Evolutionary conservation across 1,140 invertebrate genomes (phyloP), one percentile per base, ranked within the genome.

Genomic region (Delia radicum): DNA sequence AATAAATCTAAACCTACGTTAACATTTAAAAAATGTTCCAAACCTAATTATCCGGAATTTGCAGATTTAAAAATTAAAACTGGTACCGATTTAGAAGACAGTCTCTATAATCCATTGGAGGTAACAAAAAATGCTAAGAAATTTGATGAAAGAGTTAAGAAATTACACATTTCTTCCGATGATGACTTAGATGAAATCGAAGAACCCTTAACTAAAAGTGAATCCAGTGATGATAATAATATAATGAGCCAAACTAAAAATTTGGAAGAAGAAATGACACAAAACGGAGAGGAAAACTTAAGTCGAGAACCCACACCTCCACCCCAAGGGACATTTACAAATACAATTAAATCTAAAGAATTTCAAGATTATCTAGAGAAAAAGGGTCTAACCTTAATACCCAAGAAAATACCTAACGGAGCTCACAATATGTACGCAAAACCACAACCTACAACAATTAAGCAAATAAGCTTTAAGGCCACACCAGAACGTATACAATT

Each of bases 121-220:
- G 85, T 86, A 2, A 80, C 80, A 37, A 82, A 81, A 33, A 86
- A 86, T 74, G 85, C 85, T 8, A 84, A 84, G 74, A 85, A 83
- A 55, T 86, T 86, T 24, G 85, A 86, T 73, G 84, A 82, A 26
- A 75, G 85, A 13, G 82, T 86, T 0, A 86, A 85, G 72, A 85
- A 82, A 46, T 65, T 86, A 8, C 79, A 84, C 24, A 84, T 86
- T n/a, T 80, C 79, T 27, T 86, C 82, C 5, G 84, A 86, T 62
- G 85, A 85, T 74, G 85, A 86, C 74, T 67, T 85, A 2, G 85
- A 86, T 24, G 85, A 86, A 4, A 83, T 86, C 12, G 83, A 83
- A 69, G 82, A 82, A 7, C 80, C 81, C 2, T 61, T 84, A 65
- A 85, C 82, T 2, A 85, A 82, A 42, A 84, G 81, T 42, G 82